Evolutionary conservation across 2,113 vertebrate species (phyloP).

Genomic region (Gasterosteus aculeatus): DNA sequence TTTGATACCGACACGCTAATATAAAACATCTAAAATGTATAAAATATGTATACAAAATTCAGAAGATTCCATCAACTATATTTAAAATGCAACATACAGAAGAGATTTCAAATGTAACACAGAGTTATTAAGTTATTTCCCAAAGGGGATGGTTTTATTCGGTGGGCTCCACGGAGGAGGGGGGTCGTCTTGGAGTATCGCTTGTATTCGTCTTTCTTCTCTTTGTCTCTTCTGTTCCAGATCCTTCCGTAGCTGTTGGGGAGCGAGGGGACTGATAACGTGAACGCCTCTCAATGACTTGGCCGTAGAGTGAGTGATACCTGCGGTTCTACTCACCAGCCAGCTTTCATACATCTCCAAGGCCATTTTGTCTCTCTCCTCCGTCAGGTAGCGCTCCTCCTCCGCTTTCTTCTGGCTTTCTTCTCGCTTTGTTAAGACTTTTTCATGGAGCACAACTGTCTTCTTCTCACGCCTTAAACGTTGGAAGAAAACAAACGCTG

Average conservation of each 20-base stretch:
- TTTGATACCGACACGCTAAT: not conserved
- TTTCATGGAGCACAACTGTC: constrained; percentile 82
- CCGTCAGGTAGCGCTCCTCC: constrained; percentile 83
- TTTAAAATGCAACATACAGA: not conserved
- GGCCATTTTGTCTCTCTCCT: constrained; percentile 86
- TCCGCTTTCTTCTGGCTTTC: constrained; percentile 79
- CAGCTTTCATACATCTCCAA: constrained; percentile 89
- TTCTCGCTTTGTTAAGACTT: constrained; percentile 72
- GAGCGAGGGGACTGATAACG: constrained; percentile 8
- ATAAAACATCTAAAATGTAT: constrained; percentile 17
- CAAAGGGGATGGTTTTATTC: constrained; percentile 84
- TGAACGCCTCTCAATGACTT: not conserved
- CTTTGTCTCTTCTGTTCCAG: constrained; percentile 80
- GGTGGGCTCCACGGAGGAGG: constrained; percentile 91
- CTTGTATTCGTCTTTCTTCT: constrained; percentile 80
- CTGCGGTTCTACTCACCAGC: constrained; percentile 84
- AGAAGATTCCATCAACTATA: not conserved
- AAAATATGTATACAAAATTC: constrained; percentile 1
- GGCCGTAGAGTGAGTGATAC: not conserved
- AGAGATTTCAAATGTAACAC: constrained; percentile 4
- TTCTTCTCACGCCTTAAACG: constrained; percentile 87
- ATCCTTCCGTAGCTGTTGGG: constrained; percentile 86
- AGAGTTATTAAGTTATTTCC: constrained; percentile 69
- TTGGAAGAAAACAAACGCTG: not conserved
- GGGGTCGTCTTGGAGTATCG: constrained; percentile 71